Base-by-base conservation (phyloP, 2,888 invertebrate genomes). In the Achlya flavicornis region DNA sequence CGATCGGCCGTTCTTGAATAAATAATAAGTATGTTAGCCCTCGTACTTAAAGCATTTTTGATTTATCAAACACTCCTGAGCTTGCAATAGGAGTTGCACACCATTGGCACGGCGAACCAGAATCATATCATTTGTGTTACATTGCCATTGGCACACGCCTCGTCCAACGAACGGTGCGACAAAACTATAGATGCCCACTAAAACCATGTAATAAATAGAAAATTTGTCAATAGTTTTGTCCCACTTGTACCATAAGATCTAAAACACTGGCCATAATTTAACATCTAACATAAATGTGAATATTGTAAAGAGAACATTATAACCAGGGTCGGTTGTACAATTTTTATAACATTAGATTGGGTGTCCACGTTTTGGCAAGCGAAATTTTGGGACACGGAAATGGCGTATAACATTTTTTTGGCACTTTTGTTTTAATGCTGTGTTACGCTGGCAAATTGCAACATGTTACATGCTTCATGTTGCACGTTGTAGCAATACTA, bases 361-460 rank as follows among this genome's bases (percentile, higher is more conserved):
- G 87, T 84, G 85, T 84, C 81, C 79, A 80, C 69, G 48, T 76
- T 79, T 81, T 74, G 80, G 77, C 4, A 4, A 41, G 41, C 74
- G 69, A 68, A 64, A 66, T 63, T 43, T 35, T 64, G 65, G 61
- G 62, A 72, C 69, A 68, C 65, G 67, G 71, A 73, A 53, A 14
- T 61, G 71, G 74, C 19, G 57, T 68, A 67, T 73, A 73, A 71
- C 63, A 59, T 43, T 66, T 61, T n/a, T 66, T 65, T 68, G 76
- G 68, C 75, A 69, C 70, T 66, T 64, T 64, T 72, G 73, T 77
- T 6, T 10, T 53, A 19, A 14, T 7, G 16, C 53, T 53, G 53
- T 53, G n/a, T 14, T 46, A 6, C 14, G 46, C 46, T 46, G 46
- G 46, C 46, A 26, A 26, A 26, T 26, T 26, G 26, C 26, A 26